Evolutionary conservation across 1,140 invertebrate genomes (phyloP), one percentile per base, ranked within the genome.

Genomic region (Spodoptera litura): DNA sequence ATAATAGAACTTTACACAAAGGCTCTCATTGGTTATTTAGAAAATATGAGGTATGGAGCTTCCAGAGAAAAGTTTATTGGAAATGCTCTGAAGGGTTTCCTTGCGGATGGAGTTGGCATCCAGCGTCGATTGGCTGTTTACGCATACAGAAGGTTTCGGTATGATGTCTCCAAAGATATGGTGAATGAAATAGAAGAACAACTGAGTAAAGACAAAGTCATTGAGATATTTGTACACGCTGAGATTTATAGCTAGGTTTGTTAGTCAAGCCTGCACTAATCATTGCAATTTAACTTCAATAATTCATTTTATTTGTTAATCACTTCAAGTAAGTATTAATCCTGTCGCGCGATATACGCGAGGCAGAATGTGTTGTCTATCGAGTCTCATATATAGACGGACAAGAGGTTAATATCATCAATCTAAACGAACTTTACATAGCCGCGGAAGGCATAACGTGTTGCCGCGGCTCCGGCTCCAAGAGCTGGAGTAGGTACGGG

Each of bases 1-100:
- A 79, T 91, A 3, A 73, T 82, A 52, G 83, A 88, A 35, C 58
- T 92, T 4, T 92, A 91, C 53, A 78, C 83, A 12, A 44, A 38
- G 6, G 61, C 61, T 1, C 55, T 92, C 3, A 61, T 53, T 12
- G 58, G 68, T 0, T 90, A 86, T 78, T 79, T 89, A 2, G 0
- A 12, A 31, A n/a, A 85, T 74, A 84, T 86, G 10, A 2, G 62
- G 2, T 79, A 68, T 59, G 74, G 59, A 52, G n/a, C 76, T 6
- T 74, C 70, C 6, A 78, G 58, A 27, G 13, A 52, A 4, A 64
- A 55, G 2, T 85, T 92, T 15, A 58, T 83, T 5, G 72, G 58
- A 8, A 76, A 78, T 3, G 53, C 89, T 25, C 66, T 87, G 38
- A 85, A 84, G 79, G 86, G 88, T 44, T 81, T 92, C 25, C 70